Evolutionary conservation across 2,113 vertebrate genomes (phyloP), one percentile per base, ranked within the genome.

Genomic region (Sylvietta virens): DNA sequence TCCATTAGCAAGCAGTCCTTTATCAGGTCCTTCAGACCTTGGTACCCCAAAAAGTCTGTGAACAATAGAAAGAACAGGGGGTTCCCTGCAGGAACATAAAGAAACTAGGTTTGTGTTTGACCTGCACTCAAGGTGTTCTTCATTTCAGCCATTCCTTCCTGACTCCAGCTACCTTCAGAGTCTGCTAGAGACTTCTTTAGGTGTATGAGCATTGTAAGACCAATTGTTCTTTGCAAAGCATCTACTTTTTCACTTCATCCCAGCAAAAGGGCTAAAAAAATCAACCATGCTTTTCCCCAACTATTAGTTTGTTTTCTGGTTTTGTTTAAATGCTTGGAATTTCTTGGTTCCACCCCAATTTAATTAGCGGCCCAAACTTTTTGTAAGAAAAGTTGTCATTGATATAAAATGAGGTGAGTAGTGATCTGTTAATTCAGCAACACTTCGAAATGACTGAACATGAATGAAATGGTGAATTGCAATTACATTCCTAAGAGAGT

Each of bases 391-490:
- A 72, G 69, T 62, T 95, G 44, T 54, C 93, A 96, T 31, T 76
- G 73, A 80, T 90, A 80, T 47, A 88, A 94, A 95, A 93, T 79
- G 88, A 98, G 90, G 89, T 97, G 90, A 95, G 73, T 78, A 96
- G 94, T 95, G 95, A 97, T 97, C 95, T 95, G 95, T 94, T 98
- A 97, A 97, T 97, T 98, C 93, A 94, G 93, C 76, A 97, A 96
- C 94, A 96, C 95, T 98, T 96, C 71, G 96, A 85, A 98, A 97
- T 96, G 95, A 97, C 90, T 98, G 97, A 98, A 97, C 91, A 94
- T 81, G 95, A 97, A 97, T 94, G 97, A 98, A 98, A 97, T 74
- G 60, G 92, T 91, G 97, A 97, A 97, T 97, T 97, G 93, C 95
- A 96, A 97, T 97, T 95, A 96, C 93, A 86, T 95, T 97, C 93